Percentiles rank a stretch among this genome's conserved stretches.
Evolutionary conservation across 2,797 vertebrate genomes (phyloP).

Genomic region (Sparidentex hasta): DNA sequence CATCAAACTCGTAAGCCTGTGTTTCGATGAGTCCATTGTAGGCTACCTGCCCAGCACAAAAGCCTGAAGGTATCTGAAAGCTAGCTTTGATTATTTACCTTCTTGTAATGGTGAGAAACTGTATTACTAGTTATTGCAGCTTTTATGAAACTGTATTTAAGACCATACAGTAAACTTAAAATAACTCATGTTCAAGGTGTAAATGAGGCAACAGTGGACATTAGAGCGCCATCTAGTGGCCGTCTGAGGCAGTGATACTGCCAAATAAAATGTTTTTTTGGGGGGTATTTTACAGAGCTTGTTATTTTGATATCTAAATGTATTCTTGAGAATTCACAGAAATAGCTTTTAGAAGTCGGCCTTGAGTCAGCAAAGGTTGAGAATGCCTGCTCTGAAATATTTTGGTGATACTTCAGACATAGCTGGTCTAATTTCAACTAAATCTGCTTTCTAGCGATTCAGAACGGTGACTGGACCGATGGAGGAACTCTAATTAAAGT

Average conservation of each 20-base stretch:
- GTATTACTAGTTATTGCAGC: neutral
- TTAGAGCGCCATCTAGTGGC: too few relatives aligned
- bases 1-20: neutral
- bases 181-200: neutral
- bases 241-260: too few relatives aligned
- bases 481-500: neutral
- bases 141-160: constrained; percentile 17
- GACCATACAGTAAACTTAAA: neutral
- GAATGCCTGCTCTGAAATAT: too few relatives aligned
- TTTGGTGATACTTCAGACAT: neutral
- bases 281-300: too few relatives aligned
- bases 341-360: too few relatives aligned
- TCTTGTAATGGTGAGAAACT: constrained; percentile 13
- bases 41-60: neutral
- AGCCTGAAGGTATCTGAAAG: neutral
- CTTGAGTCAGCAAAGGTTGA: too few relatives aligned
- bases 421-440: neutral
- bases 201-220: too few relatives aligned
- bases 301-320: too few relatives aligned
- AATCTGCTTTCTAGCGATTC: neutral
- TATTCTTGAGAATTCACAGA: too few relatives aligned
- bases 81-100: neutral
- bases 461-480: neutral
- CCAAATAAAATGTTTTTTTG: too few relatives aligned
- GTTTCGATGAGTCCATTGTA: neutral